Base-by-base conservation (phyloP, 53 echinoderm and acorn worm species). In the Astropecten irregularis region DNA sequence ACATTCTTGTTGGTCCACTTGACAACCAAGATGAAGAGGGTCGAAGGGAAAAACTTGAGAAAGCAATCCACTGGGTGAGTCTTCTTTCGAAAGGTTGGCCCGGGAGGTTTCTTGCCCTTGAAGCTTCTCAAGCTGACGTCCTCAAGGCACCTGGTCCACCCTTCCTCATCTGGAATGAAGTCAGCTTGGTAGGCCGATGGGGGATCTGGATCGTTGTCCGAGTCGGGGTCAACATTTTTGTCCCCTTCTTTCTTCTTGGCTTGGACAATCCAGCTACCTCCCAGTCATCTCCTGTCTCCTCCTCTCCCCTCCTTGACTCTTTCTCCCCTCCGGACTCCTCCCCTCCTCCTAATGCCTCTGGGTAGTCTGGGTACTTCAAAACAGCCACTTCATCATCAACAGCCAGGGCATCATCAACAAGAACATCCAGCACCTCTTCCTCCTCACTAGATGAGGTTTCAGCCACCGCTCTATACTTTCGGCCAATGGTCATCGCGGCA, bases 1-100 rank as follows among this genome's bases (percentile, higher is more conserved):
- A 44, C 49, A 11, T 39, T 60, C 9, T 40, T 59, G 53, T 82
- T 82, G 18, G 66, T 65, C 82, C 82, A 82, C 18, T n/a, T 38
- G 7, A 52, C 82, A 1, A 82, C 32, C 53, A 32, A 51, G 11
- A 34, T 2, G 50, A 70, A 30, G 2, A 70, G 31, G 49, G 31
- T 51, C 33, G 33, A 32, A 29, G 71, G 71, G 19, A 70, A 70
- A 49, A 49, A 70, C 49, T 28, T 27, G 16, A 70, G 32, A 7
- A 70, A 70, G 50, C 50, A 70, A 29, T 70, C n/a, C 32, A 70
- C 28, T 15, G 50, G 49, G 11, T 49, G 49, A 2, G 14, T 14
- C 14, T n/a, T 26, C 3, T 33, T 15, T 49, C 32, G 16, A 51
- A 70, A 70, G 29, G 30, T 49, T 50, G 71, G 71, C 14, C 71